Evolutionary conservation across 2,113 vertebrate genomes (phyloP).

Genomic region (Cyphomyrus plagiostoma): DNA sequence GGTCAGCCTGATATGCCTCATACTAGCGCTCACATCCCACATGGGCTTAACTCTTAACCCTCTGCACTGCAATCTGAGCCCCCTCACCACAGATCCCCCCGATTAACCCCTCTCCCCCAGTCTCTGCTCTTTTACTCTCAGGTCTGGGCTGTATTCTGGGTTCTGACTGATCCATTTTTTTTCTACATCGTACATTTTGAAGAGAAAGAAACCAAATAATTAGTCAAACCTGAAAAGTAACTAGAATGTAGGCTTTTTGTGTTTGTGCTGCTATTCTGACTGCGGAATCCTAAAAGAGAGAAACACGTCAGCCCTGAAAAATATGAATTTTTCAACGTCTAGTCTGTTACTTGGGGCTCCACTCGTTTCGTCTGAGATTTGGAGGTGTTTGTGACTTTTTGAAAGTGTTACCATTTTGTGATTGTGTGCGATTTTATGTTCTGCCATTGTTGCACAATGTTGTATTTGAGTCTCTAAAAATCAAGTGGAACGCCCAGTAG

Average conservation of each 20-base stretch:
- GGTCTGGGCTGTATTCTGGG: neutral
- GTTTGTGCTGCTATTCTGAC: neutral
- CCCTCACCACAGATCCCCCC: neutral
- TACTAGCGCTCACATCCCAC: neutral
- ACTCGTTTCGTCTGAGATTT: neutral
- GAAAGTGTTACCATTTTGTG: neutral
- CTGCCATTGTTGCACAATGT: neutral
- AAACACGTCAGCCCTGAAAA: neutral
- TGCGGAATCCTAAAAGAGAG: neutral
- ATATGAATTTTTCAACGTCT: neutral
- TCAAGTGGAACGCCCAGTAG: neutral
- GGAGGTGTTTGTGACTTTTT: neutral
- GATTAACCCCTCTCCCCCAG: neutral
- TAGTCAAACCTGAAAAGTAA: neutral
- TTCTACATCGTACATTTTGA: neutral
- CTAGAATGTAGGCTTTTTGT: neutral
- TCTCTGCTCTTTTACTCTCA: neutral
- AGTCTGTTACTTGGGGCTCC: neutral
- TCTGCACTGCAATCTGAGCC: neutral
- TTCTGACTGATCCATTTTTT: neutral
- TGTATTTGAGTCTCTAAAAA: neutral
- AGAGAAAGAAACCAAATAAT: neutral
- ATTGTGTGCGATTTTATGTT: neutral
- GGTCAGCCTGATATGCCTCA: neutral
- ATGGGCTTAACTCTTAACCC: neutral